A percentile compares a stretch with the other conserved stretches of the same genome.
Conservation (phyloP, 2,888 invertebrate species). For the Lasioglossum villosulum region DNA sequence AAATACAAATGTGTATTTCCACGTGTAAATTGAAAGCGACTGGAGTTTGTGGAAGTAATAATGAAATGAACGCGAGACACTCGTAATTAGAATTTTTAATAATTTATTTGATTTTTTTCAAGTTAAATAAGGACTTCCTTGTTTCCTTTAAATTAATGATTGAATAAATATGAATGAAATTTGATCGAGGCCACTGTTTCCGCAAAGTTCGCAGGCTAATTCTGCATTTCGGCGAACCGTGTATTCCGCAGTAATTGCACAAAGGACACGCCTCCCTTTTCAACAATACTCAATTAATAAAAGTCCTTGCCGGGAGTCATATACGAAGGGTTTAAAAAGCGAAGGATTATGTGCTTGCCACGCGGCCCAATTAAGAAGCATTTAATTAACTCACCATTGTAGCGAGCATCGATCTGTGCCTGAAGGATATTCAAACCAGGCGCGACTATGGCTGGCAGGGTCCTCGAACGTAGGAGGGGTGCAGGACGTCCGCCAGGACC, state of each 20-base stretch:
- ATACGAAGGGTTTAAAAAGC: not conserved
- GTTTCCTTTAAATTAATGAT: not conserved
- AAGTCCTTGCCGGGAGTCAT: not conserved
- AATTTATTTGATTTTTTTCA: too few species aligned
- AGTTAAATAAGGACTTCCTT: not conserved
- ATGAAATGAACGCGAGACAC: not conserved
- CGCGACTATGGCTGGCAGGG: conserved; percentile 94
- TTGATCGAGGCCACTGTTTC: not conserved
- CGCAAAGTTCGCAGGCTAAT: not conserved
- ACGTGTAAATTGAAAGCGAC: not conserved
- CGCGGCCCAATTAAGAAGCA: not conserved
- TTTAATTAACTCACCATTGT: conserved; percentile 77
- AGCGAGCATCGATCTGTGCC: conserved; percentile 91
- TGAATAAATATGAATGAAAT: not conserved
- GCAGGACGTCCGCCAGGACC: conserved; percentile 87
- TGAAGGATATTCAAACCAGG: conserved; percentile 93
- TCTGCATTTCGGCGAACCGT: not conserved
- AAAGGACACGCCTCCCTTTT: not conserved
- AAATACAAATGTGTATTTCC: not conserved
- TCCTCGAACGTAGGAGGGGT: conserved; percentile 93
- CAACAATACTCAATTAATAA: not conserved
- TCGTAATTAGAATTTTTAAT: not conserved
- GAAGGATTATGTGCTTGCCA: not conserved
- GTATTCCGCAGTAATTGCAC: not conserved
- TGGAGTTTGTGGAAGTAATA: not conserved